Evolutionary conservation across 1,140 invertebrate genomes (phyloP).

Genomic region (Caenorhabditis remanei): DNA sequence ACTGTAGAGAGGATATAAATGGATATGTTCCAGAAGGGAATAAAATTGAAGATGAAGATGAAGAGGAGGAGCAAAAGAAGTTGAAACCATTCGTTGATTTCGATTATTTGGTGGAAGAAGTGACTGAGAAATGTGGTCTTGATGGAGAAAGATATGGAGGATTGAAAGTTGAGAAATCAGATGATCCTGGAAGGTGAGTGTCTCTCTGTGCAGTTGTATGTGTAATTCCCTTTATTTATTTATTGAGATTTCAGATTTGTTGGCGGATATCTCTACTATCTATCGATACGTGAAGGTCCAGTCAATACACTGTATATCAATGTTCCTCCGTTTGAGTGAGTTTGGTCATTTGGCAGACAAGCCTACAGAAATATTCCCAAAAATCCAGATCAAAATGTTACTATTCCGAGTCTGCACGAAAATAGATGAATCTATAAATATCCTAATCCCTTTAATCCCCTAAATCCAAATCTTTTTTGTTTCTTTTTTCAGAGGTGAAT

Average conservation of each 20-base stretch:
- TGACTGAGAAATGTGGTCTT: background rate
- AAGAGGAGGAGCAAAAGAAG: background rate
- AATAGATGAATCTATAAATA: background rate
- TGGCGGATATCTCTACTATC: background rate
- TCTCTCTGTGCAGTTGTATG: too few relatives aligned
- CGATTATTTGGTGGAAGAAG: background rate
- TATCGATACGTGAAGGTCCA: background rate
- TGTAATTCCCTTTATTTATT: too few relatives aligned
- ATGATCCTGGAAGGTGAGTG: background rate
- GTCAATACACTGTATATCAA: background rate
- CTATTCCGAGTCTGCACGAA: too few relatives aligned
- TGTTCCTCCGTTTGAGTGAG: constrained; percentile 5
- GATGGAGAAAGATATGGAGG: constrained; percentile 3
- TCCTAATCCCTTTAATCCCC: background rate
- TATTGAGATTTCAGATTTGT: background rate
- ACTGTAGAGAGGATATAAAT: background rate
- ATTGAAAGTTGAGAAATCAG: background rate
- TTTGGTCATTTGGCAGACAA: background rate
- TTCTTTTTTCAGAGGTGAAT: constrained; percentile 20
- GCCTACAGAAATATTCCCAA: background rate
- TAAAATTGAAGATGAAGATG: background rate
- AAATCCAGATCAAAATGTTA: too few relatives aligned
- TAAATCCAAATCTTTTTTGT: background rate
- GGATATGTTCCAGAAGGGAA: background rate
- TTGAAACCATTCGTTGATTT: constrained; percentile 1